Conservation (phyloP, 1,140 invertebrate genomes). For the Atta cephalotes region DNA sequence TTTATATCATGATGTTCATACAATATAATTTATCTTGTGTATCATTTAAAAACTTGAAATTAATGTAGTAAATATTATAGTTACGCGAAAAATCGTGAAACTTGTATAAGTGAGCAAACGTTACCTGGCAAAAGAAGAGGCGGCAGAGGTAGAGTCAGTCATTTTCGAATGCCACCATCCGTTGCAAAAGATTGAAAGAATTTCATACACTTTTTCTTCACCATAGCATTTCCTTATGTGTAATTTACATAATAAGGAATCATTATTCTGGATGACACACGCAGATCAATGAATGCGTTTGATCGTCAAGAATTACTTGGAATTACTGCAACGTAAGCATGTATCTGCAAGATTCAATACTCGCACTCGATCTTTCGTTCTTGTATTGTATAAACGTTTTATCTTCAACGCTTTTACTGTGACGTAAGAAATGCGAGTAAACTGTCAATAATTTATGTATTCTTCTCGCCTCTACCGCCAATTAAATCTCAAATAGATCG, state of each 20-base stretch:
- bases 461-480: not conserved
- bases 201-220: slow-evolving; percentile 77
- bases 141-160: slow-evolving; percentile 77
- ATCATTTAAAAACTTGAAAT: not conserved
- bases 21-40: not conserved
- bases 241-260: slow-evolving; percentile 77
- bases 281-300: slow-evolving; percentile 67
- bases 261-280: slow-evolving; percentile 71
- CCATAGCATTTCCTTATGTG: slow-evolving; percentile 76
- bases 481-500: not conserved
- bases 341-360: slow-evolving; percentile 44
- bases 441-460: not conserved
- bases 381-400: not conserved
- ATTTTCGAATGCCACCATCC: slow-evolving; percentile 78
- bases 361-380: slow-evolving; percentile 13
- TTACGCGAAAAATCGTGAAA: not conserved
- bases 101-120: not conserved
- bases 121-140: slow-evolving; percentile 79
- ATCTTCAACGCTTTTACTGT: not conserved
- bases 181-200: slow-evolving; percentile 67
- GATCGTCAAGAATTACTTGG: slow-evolving; percentile 55
- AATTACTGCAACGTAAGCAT: slow-evolving; percentile 12
- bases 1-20: not conserved
- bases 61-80: not conserved
- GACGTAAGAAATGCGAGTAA: not conserved